Conservation (phyloP, 1,140 invertebrate genomes). For the Glomeris maerens region DNA sequence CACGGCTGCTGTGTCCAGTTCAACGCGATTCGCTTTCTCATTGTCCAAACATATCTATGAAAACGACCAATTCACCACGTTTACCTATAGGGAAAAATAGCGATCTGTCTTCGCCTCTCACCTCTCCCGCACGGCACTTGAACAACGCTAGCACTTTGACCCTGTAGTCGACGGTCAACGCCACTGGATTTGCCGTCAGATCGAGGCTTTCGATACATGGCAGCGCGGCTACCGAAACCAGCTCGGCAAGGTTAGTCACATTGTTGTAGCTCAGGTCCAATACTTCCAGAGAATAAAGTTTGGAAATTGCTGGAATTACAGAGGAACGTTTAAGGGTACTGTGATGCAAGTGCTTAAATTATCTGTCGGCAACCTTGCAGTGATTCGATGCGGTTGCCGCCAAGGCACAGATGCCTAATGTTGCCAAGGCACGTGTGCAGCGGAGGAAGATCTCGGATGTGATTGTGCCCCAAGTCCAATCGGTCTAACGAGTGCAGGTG, state of each 20-base stretch:
- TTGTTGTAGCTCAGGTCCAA: conserved; percentile 75
- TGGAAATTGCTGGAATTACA: conserved; percentile 46
- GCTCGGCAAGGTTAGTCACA: conserved; percentile 63
- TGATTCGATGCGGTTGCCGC: conserved; percentile 64
- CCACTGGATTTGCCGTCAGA: conserved; percentile 77
- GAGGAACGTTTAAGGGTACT: neutral
- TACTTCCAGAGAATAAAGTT: conserved; percentile 66
- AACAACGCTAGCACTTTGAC: conserved; percentile 74
- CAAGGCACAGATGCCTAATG: conserved; percentile 69
- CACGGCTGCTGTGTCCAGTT: conserved; percentile 30
- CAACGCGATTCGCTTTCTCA: conserved; percentile 24
- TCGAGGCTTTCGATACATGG: conserved; percentile 73
- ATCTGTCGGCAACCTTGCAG: conserved; percentile 35
- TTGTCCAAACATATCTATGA: conserved; percentile 26
- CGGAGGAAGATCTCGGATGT: conserved; percentile 45
- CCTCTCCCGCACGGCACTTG: conserved; percentile 39
- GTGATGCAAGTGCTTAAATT: conserved; percentile 16
- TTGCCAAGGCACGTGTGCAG: conserved; percentile 77
- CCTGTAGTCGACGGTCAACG: conserved; percentile 72
- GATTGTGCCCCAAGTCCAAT: conserved; percentile 63
- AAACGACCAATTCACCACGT: neutral
- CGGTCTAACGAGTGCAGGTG: conserved; percentile 56
- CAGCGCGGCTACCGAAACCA: conserved; percentile 58
- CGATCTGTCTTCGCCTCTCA: neutral
- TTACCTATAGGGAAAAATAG: neutral